Conservation (phyloP, 2,113 vertebrate genomes). For the Cynopterus brachyotis region DNA sequence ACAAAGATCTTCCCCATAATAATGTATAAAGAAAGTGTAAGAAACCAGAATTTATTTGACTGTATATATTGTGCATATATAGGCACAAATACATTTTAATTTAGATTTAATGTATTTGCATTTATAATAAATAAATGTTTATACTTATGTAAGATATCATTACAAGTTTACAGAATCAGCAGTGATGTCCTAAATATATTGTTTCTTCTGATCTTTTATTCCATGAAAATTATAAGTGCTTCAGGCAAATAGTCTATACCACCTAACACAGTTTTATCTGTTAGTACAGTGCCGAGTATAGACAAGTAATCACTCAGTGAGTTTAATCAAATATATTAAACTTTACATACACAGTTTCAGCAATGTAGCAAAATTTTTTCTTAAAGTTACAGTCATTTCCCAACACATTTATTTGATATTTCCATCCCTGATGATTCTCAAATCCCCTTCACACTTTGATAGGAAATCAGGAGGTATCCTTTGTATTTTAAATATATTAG, state of each 20-base stretch:
- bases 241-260: neutral
- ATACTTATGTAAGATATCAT: neutral
- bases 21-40: neutral
- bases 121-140: neutral
- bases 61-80: neutral
- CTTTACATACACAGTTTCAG: neutral
- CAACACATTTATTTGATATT: neutral
- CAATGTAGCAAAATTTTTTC: neutral
- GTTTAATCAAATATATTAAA: constrained; percentile 32
- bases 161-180: neutral
- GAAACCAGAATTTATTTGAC: constrained; percentile 5
- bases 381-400: neutral
- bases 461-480: neutral
- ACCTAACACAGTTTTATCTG: neutral
- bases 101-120: neutral
- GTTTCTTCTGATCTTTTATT: neutral
- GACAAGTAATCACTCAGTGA: neutral
- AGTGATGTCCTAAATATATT: neutral
- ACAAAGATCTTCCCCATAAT: neutral
- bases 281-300: neutral
- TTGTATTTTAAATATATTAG: neutral
- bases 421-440: neutral
- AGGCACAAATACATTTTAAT: neutral
- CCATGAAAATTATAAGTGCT: neutral
- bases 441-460: no score